Percentiles rank a stretch among this genome's conserved stretches.
phyloP scores from a whole-genome alignment of 2,113 vertebrate genomes.

The Passer domesticus region DNA sequence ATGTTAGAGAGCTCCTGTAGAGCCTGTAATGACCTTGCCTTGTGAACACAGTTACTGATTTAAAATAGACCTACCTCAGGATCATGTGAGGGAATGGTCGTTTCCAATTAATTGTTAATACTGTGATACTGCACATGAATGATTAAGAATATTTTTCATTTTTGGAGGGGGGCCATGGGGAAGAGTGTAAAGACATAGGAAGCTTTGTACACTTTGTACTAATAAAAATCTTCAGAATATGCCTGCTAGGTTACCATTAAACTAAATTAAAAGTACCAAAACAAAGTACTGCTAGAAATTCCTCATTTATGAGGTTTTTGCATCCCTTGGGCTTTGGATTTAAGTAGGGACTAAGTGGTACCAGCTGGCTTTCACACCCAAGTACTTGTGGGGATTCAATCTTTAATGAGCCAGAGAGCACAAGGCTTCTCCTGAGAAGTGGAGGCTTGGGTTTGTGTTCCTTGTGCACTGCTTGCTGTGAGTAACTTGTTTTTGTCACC shows the following conservation, averaged over 20 bases:
- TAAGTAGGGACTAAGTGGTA: neutral
- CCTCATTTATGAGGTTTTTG: neutral
- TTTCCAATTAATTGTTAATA: neutral
- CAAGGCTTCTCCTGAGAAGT: neutral
- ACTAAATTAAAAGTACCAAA: neutral
- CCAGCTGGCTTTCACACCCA: neutral
- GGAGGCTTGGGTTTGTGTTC: neutral
- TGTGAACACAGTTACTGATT: neutral
- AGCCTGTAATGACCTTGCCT: neutral
- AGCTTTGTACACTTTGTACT: neutral
- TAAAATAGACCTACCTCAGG: neutral
- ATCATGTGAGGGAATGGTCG: neutral
- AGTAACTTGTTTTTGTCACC: neutral
- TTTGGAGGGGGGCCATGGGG: accelerated
- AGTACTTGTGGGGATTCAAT: neutral
- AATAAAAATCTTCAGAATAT: neutral
- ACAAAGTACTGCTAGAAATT: neutral
- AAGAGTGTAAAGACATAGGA: neutral
- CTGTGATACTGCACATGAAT: neutral
- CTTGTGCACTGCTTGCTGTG: neutral
- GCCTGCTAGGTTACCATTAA: neutral
- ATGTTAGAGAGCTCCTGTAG: neutral
- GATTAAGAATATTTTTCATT: neutral
- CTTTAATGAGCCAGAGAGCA: neutral
- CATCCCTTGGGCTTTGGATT: neutral